Conservation (phyloP, 2,113 vertebrate genomes). For the Oophaga pumilio region DNA sequence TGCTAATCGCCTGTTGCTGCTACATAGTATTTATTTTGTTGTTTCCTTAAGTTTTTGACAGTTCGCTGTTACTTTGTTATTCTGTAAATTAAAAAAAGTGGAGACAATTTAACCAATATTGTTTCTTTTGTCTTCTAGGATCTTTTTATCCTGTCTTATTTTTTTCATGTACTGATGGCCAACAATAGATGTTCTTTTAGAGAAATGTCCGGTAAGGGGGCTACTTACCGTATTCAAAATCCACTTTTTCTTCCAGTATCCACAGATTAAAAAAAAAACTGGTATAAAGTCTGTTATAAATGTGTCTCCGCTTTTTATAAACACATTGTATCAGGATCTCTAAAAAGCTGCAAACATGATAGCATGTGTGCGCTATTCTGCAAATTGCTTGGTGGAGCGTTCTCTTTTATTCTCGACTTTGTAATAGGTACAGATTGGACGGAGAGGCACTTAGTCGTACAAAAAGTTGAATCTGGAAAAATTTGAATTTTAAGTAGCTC, state of each 20-base stretch:
- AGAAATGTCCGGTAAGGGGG: neutral
- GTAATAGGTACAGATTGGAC: neutral
- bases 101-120: neutral
- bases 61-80: neutral
- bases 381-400: slow-evolving; percentile 8
- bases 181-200: neutral
- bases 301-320: neutral
- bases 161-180: neutral
- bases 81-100: neutral
- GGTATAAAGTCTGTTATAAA: neutral
- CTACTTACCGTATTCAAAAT: neutral
- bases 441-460: slow-evolving; percentile 12
- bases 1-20: neutral
- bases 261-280: neutral
- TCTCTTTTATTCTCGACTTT: slow-evolving; percentile 6
- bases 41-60: neutral
- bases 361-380: neutral
- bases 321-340: neutral
- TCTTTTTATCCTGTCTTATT: neutral
- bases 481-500: slow-evolving; percentile 37
- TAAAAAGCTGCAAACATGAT: neutral
- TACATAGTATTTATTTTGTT: neutral
- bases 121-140: neutral
- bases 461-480: neutral
- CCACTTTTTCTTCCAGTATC: neutral